Base-by-base conservation (phyloP, 2,797 vertebrate genomes). In the Triplophysa yarkandensis region DNA sequence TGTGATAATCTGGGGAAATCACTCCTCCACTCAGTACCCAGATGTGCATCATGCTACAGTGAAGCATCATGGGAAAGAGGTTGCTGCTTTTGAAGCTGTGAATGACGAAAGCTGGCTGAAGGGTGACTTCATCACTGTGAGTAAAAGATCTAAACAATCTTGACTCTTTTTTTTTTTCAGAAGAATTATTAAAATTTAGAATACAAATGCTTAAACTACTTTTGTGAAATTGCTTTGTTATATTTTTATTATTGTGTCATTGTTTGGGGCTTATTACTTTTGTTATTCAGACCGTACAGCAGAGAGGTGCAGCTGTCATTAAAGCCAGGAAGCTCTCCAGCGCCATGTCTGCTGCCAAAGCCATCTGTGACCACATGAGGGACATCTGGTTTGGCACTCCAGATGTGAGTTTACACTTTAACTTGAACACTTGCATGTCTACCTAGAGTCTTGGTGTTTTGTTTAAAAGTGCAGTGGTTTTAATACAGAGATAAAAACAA, bases 1-100 rank as follows among this genome's bases (percentile, higher is more conserved):
- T 19, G 94, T 97, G 69, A 97, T 98, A 79, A 98, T 98, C 84
- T 98, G 97, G 96, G 97, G 97, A 46, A 98, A 98, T 86, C 96
- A 98, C 88, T 98, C 96, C 17, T 97, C 95, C 61, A 98, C 96
- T 81, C 97, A 98, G 62, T 98, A 98, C 87, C 96, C 97, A 9
- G 97, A 98, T 82, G 95, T 95, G 74, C 94, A 92, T 81, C 97
- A 98, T 62, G 95, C 95, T 0, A 83, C 90, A 63, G 95, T 96
- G 76, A 94, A 92, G 4, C 44, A 93, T 80, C 84, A 93, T 1
- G 95, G 94, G 41, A 94, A 93, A 61, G 94, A 97, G 77, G 81
- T 94, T 41, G 86, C 90, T 19, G 95, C 94, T 84, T 95, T 90
- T 73, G 94, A 96, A 8, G 95, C 95, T 30, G 89, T 98, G 77